A percentile compares a stretch with the other conserved stretches of the same genome.
phyloP scores from a whole-genome alignment of 2,888 invertebrate species.

The Diarsia dahlii region DNA sequence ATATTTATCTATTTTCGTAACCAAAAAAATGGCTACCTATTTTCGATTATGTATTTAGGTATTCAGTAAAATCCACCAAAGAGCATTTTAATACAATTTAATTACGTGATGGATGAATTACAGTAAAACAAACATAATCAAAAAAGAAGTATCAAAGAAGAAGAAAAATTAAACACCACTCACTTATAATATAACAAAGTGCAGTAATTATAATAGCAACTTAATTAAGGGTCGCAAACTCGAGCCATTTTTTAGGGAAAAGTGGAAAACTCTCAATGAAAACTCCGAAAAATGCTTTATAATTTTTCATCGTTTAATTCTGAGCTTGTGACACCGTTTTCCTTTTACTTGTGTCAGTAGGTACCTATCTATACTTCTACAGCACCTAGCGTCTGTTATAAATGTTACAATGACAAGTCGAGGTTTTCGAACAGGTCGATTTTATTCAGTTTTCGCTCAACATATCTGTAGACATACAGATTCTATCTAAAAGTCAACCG shows the following conservation, averaged over 20 bases:
- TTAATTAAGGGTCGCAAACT: constrained; percentile 37
- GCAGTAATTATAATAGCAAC: constrained; percentile 44
- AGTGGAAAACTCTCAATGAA: constrained; percentile 42
- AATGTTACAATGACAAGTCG: background rate
- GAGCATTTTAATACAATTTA: constrained; percentile 1
- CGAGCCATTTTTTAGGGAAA: constrained; percentile 32
- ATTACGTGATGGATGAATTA: background rate
- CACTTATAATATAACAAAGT: constrained; percentile 30
- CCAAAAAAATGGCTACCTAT: background rate
- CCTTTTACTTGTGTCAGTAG: constrained; percentile 26
- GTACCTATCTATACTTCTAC: background rate
- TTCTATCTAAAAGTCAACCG: background rate
- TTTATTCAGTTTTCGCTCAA: background rate
- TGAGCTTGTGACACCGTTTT: constrained; percentile 28
- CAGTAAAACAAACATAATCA: background rate
- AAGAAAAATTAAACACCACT: constrained; percentile 11
- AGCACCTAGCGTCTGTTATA: background rate
- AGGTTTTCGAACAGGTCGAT: background rate
- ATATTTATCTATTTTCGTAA: background rate
- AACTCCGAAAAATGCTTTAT: constrained; percentile 41
- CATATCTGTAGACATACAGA: background rate
- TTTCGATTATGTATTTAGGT: background rate
- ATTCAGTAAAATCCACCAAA: background rate
- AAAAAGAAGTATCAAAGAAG: constrained; percentile 7
- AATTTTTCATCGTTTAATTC: constrained; percentile 36